Evolutionary conservation across 2,113 vertebrate genomes (phyloP), one percentile per base, ranked within the genome.

Genomic region (Mobula hypostoma): DNA sequence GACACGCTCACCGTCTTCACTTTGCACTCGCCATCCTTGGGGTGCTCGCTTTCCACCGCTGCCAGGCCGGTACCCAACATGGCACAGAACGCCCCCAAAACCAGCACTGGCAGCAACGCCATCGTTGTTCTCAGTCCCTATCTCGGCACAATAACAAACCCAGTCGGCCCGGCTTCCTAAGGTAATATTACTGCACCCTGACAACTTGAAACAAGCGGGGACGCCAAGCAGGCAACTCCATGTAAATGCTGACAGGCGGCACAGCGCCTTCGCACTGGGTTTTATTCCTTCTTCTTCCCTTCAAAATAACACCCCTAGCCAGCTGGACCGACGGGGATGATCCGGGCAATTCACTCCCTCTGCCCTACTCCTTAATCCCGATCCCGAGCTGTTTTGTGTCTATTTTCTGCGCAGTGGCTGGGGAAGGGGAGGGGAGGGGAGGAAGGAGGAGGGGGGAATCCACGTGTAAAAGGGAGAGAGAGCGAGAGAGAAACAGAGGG

Each of bases 1-100:
- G 99, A 99, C 96, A 99, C 99, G 66, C 98, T 99, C 95, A 99
- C 99, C 97, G 98, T 99, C 95, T 99, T 99, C 97, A 98, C 98
- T 95, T 98, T 99, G 94, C 99, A 99, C 95, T 99, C 99, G 95
- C 97, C 96, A 96, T 99, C 98, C 96, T 98, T 98, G 82, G 36
- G 29, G 56, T 83, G 5, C 95, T 98, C 98, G 95, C 95, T 97
- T 63, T 94, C 95, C 66, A 91, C 94, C 58, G 96, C 94, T 76
- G 94, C 96, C 40, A 94, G 94, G 77, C 56, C 94, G 5, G 94
- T 94, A 0, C 94, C 94, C 7, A 94, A 96, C 85, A 95, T 95
- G 83, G 96, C 95, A 94, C 95, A 95, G 94, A 95, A 95, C 66
- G 95, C 94, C 4, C 95, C 95, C 80, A 95, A 94, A 94, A 95